phyloP scores from a whole-genome alignment of 2,888 invertebrate genomes.

The Yponomeuta evonymella region DNA sequence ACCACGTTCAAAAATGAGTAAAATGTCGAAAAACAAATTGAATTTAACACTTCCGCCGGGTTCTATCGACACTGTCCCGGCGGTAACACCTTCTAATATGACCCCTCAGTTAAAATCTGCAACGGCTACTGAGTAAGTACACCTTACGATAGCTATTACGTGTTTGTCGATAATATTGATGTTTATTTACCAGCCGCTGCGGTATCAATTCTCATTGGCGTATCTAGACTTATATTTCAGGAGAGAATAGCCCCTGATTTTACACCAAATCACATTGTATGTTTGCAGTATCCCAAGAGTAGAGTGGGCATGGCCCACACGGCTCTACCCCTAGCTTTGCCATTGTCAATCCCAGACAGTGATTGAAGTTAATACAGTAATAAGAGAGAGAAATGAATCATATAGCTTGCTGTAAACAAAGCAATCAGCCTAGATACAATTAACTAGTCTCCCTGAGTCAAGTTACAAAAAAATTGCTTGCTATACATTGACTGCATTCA shows the following conservation, averaged over 20 bases:
- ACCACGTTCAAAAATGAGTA: constrained; percentile 59
- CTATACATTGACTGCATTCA: no score
- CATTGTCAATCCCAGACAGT: no score
- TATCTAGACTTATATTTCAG: not conserved
- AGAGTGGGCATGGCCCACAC: no score
- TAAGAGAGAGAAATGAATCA: no score
- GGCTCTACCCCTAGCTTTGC: no score
- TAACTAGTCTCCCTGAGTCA: no score
- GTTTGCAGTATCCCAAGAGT: no score
- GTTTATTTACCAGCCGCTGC: not conserved
- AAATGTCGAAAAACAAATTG: constrained; percentile 94
- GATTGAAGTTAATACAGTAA: no score
- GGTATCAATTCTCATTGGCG: not conserved
- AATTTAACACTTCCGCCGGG: constrained; percentile 93
- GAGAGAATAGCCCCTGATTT: not conserved
- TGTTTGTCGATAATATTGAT: not conserved
- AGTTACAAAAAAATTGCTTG: no score
- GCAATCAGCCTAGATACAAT: no score
- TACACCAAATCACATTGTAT: no score
- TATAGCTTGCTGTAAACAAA: no score
- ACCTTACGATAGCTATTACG: not conserved
- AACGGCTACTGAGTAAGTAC: constrained; percentile 73
- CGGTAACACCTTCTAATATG: constrained; percentile 76
- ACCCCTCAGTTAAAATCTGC: constrained; percentile 77
- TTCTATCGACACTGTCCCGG: constrained; percentile 85